Evolutionary conservation across 2,888 invertebrate species (phyloP).

Genomic region (Taenaris catops): DNA sequence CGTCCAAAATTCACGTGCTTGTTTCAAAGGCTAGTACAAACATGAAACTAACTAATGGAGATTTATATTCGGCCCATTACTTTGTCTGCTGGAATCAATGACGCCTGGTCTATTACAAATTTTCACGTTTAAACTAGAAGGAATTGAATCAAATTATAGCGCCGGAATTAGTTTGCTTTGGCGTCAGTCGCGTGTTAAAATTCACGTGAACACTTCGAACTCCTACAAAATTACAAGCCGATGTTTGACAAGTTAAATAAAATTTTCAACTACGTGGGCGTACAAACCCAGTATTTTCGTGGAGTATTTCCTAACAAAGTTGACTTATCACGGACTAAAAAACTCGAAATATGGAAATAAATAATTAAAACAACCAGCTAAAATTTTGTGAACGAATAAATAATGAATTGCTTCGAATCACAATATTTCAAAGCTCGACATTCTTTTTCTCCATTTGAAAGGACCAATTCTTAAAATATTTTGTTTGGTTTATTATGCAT

Average conservation of each 20-base stretch:
- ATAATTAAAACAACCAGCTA: too few species aligned
- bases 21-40: constrained; percentile 1
- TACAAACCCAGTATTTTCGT: too few species aligned
- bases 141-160: constrained; percentile 27
- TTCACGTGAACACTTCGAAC: constrained; percentile 19
- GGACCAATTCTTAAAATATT: too few species aligned
- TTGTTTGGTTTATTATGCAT: too few species aligned
- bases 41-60: constrained; percentile 29
- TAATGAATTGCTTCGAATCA: too few species aligned
- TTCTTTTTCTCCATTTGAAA: too few species aligned
- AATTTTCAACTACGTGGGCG: background rate
- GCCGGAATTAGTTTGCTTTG: constrained; percentile 24
- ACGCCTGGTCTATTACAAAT: constrained; percentile 32
- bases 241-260: constrained; percentile 16
- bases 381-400: too few species aligned
- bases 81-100: constrained; percentile 34
- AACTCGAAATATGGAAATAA: too few species aligned
- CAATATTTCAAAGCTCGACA: too few species aligned
- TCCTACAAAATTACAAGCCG: constrained; percentile 14
- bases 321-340: too few species aligned
- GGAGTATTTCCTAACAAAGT: too few species aligned
- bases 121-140: constrained; percentile 26
- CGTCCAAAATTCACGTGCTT: too few species aligned
- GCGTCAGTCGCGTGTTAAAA: constrained; percentile 24
- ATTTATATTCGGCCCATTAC: constrained; percentile 37